Base-by-base conservation (phyloP, 2,888 invertebrate genomes). In the Phorcus lineatus region DNA sequence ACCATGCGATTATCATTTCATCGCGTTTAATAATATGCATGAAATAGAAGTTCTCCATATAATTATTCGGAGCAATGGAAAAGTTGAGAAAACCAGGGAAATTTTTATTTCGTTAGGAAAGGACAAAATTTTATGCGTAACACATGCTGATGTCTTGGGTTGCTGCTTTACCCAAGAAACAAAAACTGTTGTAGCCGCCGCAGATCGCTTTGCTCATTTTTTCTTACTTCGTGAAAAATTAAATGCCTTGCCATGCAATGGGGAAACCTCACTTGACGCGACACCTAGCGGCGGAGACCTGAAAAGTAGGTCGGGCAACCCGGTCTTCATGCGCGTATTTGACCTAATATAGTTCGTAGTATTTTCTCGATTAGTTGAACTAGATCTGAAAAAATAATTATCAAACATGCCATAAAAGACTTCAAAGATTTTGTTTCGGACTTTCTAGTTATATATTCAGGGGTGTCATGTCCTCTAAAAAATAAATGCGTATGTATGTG, bases 291-390 rank as follows among this genome's bases (percentile, higher is more conserved):
- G 67, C 74, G 77, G 77, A 78, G 78, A 74, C 77, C 53, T 66
- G 62, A 62, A 82, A 82, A 82, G 80, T 82, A 82, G 82, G 82
- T 82, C 82, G 82, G 82, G 82, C 78, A 80, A 80, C 80, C 82
- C 76, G 77, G 82, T 82, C 70, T 79, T 80, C 76, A 76, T 82
- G 79, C 82, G 80, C 82, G n/a, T 31, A 70, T 52, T 19, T 62
- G 62, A 77, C 47, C 74, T 80, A 82, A 82, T 82, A 82, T 74
- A 81, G 78, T 81, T 74, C 66, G 74, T 36, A 31, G 70, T 57
- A 19, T 81, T 78, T 62, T 40, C 24, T 75, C 74, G 24, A 52
- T 36, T 22, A 53, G 3, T 0, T 24, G 53, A 53, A 54, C 19
- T n/a, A 54, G n/a, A 70, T 53, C n/a, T n/a, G 24, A 22, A 57